phyloP scores from a whole-genome alignment of 2,797 vertebrate species.

The Ara ararauna region DNA sequence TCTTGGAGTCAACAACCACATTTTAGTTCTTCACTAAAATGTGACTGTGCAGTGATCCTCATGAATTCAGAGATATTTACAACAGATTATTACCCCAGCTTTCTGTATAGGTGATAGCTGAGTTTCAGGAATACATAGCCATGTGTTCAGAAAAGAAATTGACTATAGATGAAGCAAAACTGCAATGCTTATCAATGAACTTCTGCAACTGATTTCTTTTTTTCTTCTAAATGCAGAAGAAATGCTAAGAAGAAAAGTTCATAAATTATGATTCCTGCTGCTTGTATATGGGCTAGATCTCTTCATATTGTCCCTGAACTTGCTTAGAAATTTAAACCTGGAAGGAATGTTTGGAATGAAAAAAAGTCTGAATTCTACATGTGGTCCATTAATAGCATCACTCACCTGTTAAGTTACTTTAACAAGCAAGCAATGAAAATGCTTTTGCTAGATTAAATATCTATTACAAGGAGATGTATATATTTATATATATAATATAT shows the following conservation, averaged over 20 bases:
- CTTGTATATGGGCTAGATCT: background rate
- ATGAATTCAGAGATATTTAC: background rate
- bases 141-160: background rate
- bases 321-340: constrained; percentile 32
- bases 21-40: constrained; percentile 3
- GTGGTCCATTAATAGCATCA: constrained; percentile 44
- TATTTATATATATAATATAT: background rate
- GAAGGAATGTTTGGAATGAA: constrained; percentile 30
- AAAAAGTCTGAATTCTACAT: constrained; percentile 7
- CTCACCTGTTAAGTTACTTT: constrained; percentile 51
- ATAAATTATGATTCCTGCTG: background rate
- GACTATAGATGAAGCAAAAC: background rate
- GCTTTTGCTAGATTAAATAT: constrained; percentile 35
- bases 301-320: background rate
- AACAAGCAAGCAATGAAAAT: constrained; percentile 53
- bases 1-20: constrained; percentile 21
- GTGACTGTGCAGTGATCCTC: background rate
- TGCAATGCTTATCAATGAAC: background rate
- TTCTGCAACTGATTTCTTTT: background rate
- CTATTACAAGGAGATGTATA: background rate
- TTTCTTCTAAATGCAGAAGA: background rate
- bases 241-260: background rate
- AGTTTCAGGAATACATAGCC: background rate
- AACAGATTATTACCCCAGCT: background rate
- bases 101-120: background rate